Base-by-base conservation (phyloP, 2,888 invertebrate species). In the Gibbula magus region DNA sequence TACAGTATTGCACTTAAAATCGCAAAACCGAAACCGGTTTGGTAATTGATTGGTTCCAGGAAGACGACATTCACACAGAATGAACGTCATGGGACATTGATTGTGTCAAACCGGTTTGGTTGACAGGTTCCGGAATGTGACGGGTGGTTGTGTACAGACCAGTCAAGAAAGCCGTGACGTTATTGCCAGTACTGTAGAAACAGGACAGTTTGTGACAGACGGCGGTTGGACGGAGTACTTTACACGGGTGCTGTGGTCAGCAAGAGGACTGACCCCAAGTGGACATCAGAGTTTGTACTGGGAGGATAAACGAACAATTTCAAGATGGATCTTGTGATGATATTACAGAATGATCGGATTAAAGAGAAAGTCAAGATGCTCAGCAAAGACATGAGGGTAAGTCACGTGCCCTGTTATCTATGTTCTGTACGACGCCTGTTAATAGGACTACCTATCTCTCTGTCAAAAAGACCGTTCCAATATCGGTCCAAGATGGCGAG, bases 371-470 rank as follows among this genome's bases (percentile, higher is more conserved):
- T 70, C 18, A 70, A 70, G 35, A 32, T 70, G 39, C 35, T 70
- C 5, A 70, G 70, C 35, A 70, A 70, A 35, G 70, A 70, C 29
- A 70, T 70, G 70, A 35, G 70, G 70, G 70, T 70, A 70, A 70
- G 70, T 35, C 70, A 70, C 70, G 39, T 70, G 70, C 35, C 32
- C 45, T 8, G 45, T 4, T 13, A 45, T 45, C 5, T 45, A 7
- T 45, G 5, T n/a, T n/a, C n/a, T n/a, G n/a, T n/a, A n/a, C n/a
- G n/a, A n/a, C n/a, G n/a, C n/a, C n/a, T n/a, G n/a, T n/a, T n/a
- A n/a, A n/a, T n/a, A n/a, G n/a, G n/a, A n/a, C n/a, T n/a, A n/a
- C n/a, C n/a, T n/a, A n/a, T n/a, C n/a, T n/a, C n/a, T n/a, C n/a
- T n/a, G n/a, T n/a, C n/a, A n/a, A n/a, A n/a, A n/a, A n/a, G n/a